Conservation (phyloP, 2,113 vertebrate species). For the Lepus timidus region DNA sequence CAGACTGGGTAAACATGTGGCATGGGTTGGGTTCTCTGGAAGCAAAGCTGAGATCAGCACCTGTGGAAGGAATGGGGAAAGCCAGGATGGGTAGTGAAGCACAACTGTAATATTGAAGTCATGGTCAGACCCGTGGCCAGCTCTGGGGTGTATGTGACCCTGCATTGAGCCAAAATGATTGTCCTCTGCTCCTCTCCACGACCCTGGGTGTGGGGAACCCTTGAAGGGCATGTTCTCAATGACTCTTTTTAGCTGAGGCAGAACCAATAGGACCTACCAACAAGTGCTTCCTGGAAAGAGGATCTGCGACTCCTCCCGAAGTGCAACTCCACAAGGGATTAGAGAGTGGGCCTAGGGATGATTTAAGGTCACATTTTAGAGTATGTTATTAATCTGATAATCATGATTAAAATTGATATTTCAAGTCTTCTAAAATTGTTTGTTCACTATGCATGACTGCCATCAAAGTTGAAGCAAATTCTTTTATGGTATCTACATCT, state of each 20-base stretch:
- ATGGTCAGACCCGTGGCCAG: too few relatives aligned
- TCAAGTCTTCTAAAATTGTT: not conserved
- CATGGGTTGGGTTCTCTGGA: not conserved
- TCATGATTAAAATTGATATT: not conserved
- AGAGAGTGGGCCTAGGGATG: not conserved
- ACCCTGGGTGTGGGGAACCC: too few relatives aligned
- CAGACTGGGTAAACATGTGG: not conserved
- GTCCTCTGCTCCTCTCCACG: not conserved
- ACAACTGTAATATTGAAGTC: not conserved
- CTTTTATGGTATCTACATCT: not conserved
- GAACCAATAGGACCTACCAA: not conserved
- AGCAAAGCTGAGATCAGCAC: not conserved
- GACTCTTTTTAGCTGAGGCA: not conserved
- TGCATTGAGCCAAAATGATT: not conserved
- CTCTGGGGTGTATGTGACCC: not conserved
- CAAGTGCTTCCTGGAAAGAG: not conserved
- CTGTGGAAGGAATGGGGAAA: not conserved
- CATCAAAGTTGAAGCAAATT: not conserved
- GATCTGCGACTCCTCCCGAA: not conserved
- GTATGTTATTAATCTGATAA: not conserved
- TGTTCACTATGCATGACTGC: not conserved
- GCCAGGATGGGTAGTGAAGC: not conserved
- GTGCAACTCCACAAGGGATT: not conserved
- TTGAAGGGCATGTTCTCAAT: not conserved
- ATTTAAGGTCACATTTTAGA: not conserved